Conservation (phyloP, 2,797 vertebrate genomes). For the Xiphorhynchus erythropygius region DNA sequence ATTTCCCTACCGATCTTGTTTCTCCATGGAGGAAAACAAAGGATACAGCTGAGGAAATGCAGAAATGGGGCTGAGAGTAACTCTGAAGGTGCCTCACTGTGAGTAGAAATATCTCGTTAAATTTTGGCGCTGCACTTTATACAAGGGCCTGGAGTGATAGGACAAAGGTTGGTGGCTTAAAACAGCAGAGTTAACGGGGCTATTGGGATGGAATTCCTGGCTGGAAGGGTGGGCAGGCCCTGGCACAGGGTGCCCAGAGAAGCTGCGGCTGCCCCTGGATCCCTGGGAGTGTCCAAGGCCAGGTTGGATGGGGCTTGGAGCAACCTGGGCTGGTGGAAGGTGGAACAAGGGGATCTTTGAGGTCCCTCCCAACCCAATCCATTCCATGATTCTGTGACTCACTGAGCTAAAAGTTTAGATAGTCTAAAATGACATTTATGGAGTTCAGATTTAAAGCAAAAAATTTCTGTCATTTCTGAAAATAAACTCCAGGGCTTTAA, state of each 20-base stretch:
- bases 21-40: neutral
- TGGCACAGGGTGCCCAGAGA: neutral
- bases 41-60: neutral
- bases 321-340: fast-evolving
- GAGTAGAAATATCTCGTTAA: neutral
- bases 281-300: neutral
- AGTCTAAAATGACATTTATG: neutral
- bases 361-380: neutral
- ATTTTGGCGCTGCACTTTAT: fast-evolving
- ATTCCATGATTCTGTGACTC: neutral
- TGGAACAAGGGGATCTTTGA: fast-evolving
- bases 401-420: neutral
- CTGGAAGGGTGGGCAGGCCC: fast-evolving
- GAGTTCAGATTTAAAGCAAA: neutral
- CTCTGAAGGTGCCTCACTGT: neutral
- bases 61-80: neutral
- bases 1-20: neutral
- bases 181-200: neutral
- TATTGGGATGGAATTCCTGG: fast-evolving
- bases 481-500: neutral
- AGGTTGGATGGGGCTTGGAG: neutral
- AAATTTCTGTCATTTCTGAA: neutral
- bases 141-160: neutral
- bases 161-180: neutral
- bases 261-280: neutral